Conservation (phyloP, 2,888 invertebrate species). For the Pedicia rivosa region DNA sequence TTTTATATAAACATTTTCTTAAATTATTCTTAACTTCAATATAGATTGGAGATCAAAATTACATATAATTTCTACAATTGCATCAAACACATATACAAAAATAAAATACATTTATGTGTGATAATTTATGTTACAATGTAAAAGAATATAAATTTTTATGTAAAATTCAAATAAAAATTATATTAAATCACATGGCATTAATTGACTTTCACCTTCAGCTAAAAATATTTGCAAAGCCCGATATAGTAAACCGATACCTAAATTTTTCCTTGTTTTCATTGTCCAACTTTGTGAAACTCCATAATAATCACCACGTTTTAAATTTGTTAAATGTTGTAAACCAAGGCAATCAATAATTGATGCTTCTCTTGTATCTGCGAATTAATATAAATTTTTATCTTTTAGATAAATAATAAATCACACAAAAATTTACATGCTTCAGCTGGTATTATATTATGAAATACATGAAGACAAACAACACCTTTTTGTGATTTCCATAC, state of each 20-base stretch:
- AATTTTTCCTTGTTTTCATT: constrained; percentile 44
- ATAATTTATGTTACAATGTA: too few species aligned
- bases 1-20: too few species aligned
- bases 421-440: too few species aligned
- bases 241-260: constrained; percentile 65
- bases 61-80: too few species aligned
- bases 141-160: too few species aligned
- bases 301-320: constrained; percentile 68
- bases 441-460: constrained; percentile 75
- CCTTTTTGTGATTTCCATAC: constrained; percentile 76
- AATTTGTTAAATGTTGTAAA: constrained; percentile 57
- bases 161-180: constrained; percentile 13
- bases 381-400: too few species aligned
- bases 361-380: constrained; percentile 85
- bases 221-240: constrained; percentile 73
- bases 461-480: constrained; percentile 80
- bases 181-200: constrained; percentile 57
- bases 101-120: too few species aligned
- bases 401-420: too few species aligned
- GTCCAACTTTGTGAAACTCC: constrained; percentile 62
- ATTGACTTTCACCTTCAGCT: constrained; percentile 76
- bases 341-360: constrained; percentile 85
- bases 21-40: too few species aligned
- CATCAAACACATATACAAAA: too few species aligned
- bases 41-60: too few species aligned